Evolutionary conservation across 2,888 invertebrate genomes (phyloP), one percentile per base, ranked within the genome.

Genomic region (Laspeyria flexula): DNA sequence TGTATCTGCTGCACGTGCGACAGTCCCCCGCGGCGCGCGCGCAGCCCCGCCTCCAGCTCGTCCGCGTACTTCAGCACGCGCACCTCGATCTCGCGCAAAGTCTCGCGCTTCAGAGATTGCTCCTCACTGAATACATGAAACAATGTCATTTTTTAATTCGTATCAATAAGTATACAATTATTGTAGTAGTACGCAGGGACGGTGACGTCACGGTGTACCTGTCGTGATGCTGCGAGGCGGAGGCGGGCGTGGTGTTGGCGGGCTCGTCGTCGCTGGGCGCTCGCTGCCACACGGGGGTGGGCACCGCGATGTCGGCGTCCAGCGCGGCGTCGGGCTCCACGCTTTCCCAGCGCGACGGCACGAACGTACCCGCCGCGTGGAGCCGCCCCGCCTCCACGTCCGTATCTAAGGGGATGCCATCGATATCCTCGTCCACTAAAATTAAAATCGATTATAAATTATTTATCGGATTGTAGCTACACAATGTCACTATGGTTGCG

Each of bases 41-140:
- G 93, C 71, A 95, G 94, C 0, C 98, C 98, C 1, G 96, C 95
- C 90, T 99, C 99, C 69, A 99, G 86, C 84, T 99, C 99, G 92
- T 99, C 99, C 86, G 98, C 98, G 93, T 98, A 99, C 82, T 97
- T 97, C 91, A 99, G 94, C 43, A 97, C 97, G 90, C 98, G 97
- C 65, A 99, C 95, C 92, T 99, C 99, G 73, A 99, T 97, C 85
- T 99, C 99, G 16, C 99, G 94, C 50, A 97, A 86, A 74, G 95
- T 95, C 62, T 93, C 94, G 37, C 97, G 95, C 70, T 95, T 94
- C 76, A 96, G 95, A 77, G 79, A 49, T 46, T 73, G 78, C 76
- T 89, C 90, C 57, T 85, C 85, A 39, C 74, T 75, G 46, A 43
- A 25, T 1, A 21, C 21, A 21, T 21, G 5, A 21, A 21, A 21